Percentiles rank a stretch among this genome's conserved stretches.
Evolutionary conservation across 2,888 invertebrate genomes (phyloP).

Genomic region (Junonia oenone): DNA sequence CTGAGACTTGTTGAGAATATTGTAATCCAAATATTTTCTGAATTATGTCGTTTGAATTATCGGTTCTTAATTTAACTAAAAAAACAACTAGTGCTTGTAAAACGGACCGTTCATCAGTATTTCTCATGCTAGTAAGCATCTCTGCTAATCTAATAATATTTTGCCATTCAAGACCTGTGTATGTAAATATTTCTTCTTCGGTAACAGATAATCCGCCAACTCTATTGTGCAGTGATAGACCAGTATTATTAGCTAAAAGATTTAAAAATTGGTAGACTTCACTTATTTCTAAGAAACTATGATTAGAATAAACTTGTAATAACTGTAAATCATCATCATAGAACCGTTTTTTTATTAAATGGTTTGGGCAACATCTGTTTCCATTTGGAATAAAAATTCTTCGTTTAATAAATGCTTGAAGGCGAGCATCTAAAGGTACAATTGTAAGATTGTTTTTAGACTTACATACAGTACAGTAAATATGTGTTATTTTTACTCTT

Average conservation of each 20-base stretch:
- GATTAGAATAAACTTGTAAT: background rate
- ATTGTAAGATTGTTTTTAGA: background rate
- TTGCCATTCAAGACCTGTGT: background rate
- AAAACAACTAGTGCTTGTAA: constrained; percentile 6
- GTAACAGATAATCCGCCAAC: background rate
- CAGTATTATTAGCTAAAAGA: background rate
- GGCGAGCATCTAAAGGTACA: background rate
- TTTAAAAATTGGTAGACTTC: background rate
- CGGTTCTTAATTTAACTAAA: constrained; percentile 6
- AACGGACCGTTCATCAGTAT: background rate
- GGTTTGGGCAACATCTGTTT: background rate
- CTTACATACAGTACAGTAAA: background rate
- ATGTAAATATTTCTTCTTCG: background rate
- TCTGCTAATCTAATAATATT: background rate
- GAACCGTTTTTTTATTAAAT: background rate
- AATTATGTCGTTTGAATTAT: background rate
- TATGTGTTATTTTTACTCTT: background rate
- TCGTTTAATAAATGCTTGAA: background rate
- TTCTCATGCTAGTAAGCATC: background rate
- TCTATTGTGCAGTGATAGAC: background rate
- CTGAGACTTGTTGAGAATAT: background rate
- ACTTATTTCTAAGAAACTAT: background rate
- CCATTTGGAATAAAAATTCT: background rate
- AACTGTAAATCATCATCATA: background rate
- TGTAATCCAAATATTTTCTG: background rate